These are phyloP conservation scores for Cotesia chilonis DNA, from an alignment of 1,140 invertebrate genomes.

Conservation along the genomic window DNA sequence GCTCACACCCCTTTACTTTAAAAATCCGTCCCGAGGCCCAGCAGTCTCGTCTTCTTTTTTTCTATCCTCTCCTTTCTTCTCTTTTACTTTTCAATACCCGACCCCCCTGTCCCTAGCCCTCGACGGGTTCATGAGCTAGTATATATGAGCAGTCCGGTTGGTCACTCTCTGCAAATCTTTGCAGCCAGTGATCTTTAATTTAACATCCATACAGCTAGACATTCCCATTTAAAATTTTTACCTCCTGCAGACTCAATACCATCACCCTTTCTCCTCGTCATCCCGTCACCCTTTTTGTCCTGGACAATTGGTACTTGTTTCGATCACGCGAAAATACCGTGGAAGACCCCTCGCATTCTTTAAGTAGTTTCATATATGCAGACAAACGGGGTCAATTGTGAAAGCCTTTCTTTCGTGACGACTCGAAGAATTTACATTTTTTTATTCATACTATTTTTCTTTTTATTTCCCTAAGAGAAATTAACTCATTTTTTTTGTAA, in stretches of 20 bases:
- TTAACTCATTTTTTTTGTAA: too few relatives aligned
- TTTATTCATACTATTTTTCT: constrained; percentile 43
- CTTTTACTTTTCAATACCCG: constrained; percentile 13
- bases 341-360: constrained; percentile 37
- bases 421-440: not conserved
- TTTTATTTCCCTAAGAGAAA: constrained; percentile 9
- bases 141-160: constrained; percentile 22
- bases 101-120: not conserved
- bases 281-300: constrained; percentile 21
- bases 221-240: not conserved
- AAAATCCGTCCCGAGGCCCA: constrained; percentile 13
- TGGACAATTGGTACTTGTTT: constrained; percentile 36
- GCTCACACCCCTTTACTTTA: constrained; percentile 49
- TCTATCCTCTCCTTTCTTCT: not conserved
- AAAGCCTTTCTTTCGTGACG: constrained; percentile 42
- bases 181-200: constrained; percentile 30
- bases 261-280: constrained; percentile 35
- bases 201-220: constrained; percentile 43
- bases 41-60: constrained; percentile 14
- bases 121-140: constrained; percentile 18
- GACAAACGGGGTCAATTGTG: constrained; percentile 54
- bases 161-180: constrained; percentile 33
- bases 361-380: constrained; percentile 40
- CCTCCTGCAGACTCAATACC: constrained; percentile 41
- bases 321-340: constrained; percentile 33